phyloP scores from a whole-genome alignment of 1,140 invertebrate genomes.

The Daktulosphaira vitifoliae region DNA sequence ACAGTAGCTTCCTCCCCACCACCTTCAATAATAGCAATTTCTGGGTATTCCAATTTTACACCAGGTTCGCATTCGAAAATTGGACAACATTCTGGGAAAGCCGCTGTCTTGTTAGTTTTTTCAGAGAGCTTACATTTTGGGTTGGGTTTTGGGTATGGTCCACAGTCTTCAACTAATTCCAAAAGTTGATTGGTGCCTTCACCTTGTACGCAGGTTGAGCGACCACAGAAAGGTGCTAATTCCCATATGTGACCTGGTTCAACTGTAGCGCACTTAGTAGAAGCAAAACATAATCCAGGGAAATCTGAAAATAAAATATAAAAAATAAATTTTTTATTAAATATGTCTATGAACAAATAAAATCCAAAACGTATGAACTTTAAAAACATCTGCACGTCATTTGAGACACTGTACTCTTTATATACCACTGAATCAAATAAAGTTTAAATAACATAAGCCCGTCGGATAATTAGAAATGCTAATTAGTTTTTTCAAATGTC shows the following conservation, averaged over 20 bases:
- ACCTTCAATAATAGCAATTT: constrained; percentile 56
- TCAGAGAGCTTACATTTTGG: constrained; percentile 77
- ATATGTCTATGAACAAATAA: not conserved
- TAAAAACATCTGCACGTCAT: too few species aligned
- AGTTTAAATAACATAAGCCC: too few species aligned
- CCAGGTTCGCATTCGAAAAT: constrained; percentile 74
- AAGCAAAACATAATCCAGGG: constrained; percentile 79
- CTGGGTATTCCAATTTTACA: constrained; percentile 72
- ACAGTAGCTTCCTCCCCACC: constrained; percentile 41
- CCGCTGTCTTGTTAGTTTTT: constrained; percentile 77
- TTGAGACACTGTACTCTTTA: too few species aligned
- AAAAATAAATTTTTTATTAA: not conserved
- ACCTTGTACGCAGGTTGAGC: constrained; percentile 69
- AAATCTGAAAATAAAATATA: constrained; percentile 56
- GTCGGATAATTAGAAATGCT: too few species aligned
- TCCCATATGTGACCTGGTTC: constrained; percentile 76
- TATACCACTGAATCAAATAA: too few species aligned
- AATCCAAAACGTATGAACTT: not conserved
- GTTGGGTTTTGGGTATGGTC: constrained; percentile 71
- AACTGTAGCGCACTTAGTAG: constrained; percentile 75
- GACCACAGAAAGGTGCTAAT: constrained; percentile 74
- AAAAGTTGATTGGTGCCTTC: constrained; percentile 58
- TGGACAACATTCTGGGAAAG: constrained; percentile 77
- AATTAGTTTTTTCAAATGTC: too few species aligned
- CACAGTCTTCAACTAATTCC: constrained; percentile 79